Conservation (phyloP, 2,888 invertebrate species). For the Cepaea hortensis region DNA sequence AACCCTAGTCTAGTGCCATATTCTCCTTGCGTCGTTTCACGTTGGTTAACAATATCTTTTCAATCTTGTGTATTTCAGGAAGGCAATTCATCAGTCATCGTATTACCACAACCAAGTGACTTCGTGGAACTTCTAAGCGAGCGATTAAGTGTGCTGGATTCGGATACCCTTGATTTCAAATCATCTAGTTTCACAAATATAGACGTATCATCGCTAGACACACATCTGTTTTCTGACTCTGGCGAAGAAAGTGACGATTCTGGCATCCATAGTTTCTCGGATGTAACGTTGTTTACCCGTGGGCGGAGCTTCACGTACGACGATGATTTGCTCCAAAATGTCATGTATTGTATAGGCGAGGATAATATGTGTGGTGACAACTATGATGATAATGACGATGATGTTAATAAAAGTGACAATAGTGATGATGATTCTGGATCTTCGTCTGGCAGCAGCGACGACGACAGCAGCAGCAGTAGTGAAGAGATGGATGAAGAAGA, state of each 20-base stretch:
- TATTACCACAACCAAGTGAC: constrained; percentile 64
- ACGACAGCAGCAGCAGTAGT: neutral
- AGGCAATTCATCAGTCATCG: constrained; percentile 65
- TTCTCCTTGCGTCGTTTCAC: too few species aligned
- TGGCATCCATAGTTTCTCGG: constrained; percentile 44
- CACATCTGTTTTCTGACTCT: constrained; percentile 44
- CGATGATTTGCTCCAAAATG: constrained; percentile 21
- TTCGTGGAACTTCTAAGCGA: constrained; percentile 63
- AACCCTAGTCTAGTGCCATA: too few species aligned
- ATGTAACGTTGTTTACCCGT: constrained; percentile 27
- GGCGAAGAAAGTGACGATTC: constrained; percentile 54
- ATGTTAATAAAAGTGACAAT: constrained; percentile 14
- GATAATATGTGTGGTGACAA: neutral
- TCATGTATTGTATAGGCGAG: constrained; percentile 19
- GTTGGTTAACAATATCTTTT: neutral
- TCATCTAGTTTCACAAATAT: neutral
- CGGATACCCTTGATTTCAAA: constrained; percentile 51
- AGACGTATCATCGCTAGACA: constrained; percentile 38
- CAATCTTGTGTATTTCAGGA: constrained; percentile 45
- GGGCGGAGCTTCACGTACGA: constrained; percentile 35
- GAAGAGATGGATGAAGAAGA: constrained; percentile 10
- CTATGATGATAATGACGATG: constrained; percentile 6
- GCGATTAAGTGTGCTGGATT: constrained; percentile 60
- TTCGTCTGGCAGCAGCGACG: constrained; percentile 5
- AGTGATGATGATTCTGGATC: constrained; percentile 25